Percentiles rank a stretch among this genome's conserved stretches.
Conservation (phyloP, 2,888 invertebrate genomes). For the Hipparchia semele region DNA sequence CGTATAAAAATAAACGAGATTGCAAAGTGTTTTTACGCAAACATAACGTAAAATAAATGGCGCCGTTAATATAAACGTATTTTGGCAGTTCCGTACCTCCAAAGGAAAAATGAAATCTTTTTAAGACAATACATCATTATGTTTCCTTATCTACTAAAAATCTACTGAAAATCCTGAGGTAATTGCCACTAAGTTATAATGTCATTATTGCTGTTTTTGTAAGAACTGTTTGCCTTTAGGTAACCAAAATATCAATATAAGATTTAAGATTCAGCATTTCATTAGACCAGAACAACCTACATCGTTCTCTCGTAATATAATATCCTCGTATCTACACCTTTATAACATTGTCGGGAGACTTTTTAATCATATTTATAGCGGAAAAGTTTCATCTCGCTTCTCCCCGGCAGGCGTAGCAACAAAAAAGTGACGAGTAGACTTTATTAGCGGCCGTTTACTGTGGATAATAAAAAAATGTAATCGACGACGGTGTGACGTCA, state of each 20-base stretch:
- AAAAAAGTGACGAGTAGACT: conserved; percentile 61
- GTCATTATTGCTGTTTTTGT: not conserved
- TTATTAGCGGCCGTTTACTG: conserved; percentile 75
- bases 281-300: not conserved
- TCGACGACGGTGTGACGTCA: conserved; percentile 68
- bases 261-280: not conserved
- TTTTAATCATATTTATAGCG: conserved; percentile 35
- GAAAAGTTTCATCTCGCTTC: conserved; percentile 42
- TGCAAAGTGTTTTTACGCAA: conserved; percentile 20
- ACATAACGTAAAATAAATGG: conserved; percentile 21
- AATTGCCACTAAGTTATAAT: not conserved
- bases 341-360: conserved; percentile 19
- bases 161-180: too few relatives aligned
- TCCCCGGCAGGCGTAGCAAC: conserved; percentile 46
- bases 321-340: conserved; percentile 2
- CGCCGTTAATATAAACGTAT: conserved; percentile 22
- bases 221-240: not conserved
- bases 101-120: conserved; percentile 15
- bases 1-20: conserved; percentile 25
- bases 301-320: not conserved
- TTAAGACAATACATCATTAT: not conserved
- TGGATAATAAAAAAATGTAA: conserved; percentile 71
- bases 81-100: conserved; percentile 8
- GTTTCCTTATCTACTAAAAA: not conserved
- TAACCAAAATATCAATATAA: not conserved